Conservation (phyloP, 2,113 vertebrate species). For the Daubentonia madagascariensis region DNA sequence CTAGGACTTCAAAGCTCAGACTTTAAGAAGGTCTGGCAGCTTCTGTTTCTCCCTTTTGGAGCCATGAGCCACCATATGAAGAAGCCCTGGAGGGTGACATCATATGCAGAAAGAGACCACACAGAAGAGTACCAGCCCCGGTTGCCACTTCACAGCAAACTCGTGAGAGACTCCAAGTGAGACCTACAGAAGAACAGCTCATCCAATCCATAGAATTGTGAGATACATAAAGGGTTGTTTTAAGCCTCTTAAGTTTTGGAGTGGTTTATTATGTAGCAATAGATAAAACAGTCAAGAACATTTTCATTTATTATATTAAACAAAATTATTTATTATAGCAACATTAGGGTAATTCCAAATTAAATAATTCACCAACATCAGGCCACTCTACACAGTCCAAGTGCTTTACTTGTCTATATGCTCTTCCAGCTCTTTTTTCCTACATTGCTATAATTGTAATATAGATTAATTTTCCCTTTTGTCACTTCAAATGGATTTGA, state of each 20-base stretch:
- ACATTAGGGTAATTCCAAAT: slow-evolving; percentile 6
- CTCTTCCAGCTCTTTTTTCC: background rate
- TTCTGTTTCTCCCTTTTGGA: background rate
- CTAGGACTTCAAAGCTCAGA: background rate
- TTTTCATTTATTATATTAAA: background rate
- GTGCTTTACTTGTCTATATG: background rate
- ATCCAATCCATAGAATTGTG: background rate
- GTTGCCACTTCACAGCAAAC: background rate
- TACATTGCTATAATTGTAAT: background rate
- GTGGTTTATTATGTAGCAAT: background rate
- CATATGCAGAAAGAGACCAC: background rate
- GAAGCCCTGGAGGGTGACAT: too few relatives aligned
- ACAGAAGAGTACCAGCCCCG: background rate
- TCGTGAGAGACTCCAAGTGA: background rate
- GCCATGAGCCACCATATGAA: too few relatives aligned
- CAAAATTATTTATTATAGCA: background rate
- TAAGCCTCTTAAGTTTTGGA: background rate
- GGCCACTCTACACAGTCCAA: background rate
- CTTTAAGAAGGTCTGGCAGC: background rate
- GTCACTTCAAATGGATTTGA: background rate
- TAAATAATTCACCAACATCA: background rate
- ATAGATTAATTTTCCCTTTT: background rate
- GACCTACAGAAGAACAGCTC: background rate
- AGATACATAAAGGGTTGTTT: background rate
- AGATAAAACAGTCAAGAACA: background rate